A percentile compares a stretch with the other conserved stretches of the same genome.
Conservation (phyloP, 2,797 vertebrate species). For the Selene dorsalis region DNA sequence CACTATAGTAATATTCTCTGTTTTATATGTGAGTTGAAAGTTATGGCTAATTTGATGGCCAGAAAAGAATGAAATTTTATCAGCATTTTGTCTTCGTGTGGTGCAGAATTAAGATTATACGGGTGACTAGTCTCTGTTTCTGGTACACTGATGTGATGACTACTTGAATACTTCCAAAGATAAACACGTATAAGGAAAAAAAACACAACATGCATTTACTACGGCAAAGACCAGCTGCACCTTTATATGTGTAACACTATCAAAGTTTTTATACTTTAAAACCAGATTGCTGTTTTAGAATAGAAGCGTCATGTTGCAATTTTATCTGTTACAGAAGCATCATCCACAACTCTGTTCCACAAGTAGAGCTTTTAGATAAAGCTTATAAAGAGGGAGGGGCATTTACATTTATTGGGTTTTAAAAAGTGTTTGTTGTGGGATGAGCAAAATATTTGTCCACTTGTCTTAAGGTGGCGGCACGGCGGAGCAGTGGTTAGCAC, state of each 20-base stretch:
- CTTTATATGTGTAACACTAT: conserved; percentile 37
- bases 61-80: conserved; percentile 33
- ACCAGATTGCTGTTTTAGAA: not conserved
- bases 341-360: conserved; percentile 2
- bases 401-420: conserved; percentile 20
- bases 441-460: conserved; percentile 21
- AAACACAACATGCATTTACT: conserved; percentile 5
- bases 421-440: conserved; percentile 32
- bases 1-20: conserved; percentile 18
- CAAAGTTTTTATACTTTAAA: conserved; percentile 4
- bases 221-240: conserved; percentile 57
- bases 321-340: conserved; percentile 2
- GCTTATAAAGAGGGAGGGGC: not conserved
- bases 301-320: conserved; percentile 4
- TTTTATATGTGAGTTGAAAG: conserved; percentile 33
- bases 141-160: conserved; percentile 30
- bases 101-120: conserved; percentile 29
- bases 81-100: not conserved
- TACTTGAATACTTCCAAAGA: conserved; percentile 72
- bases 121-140: conserved; percentile 40
- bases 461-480: conserved; percentile 20
- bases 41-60: conserved; percentile 51
- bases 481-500: no score
- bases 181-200: conserved; percentile 5
- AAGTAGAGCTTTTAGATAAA: conserved; percentile 25